Conservation (phyloP, 2,888 invertebrate genomes). For the Troides helena region DNA sequence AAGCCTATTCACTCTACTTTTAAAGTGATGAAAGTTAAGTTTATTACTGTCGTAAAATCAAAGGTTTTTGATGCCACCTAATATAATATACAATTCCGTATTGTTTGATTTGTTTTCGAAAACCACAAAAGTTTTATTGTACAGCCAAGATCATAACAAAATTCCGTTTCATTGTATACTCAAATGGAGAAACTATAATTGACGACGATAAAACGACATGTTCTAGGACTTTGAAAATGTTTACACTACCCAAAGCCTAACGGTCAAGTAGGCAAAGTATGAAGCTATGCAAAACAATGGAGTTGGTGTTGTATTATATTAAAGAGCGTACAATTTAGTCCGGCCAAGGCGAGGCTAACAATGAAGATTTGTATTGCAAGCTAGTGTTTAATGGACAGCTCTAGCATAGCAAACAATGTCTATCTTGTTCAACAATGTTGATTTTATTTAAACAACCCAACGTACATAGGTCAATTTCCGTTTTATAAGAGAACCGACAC, state of each 20-base stretch:
- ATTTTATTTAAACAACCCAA: neutral
- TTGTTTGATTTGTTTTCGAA: no score
- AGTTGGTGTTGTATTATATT: neutral
- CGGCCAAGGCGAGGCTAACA: neutral
- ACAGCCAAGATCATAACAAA: neutral
- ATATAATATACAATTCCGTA: no score
- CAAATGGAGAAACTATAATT: neutral
- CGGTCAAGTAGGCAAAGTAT: neutral
- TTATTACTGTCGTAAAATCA: no score
- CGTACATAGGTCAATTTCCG: neutral
- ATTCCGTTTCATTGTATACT: neutral
- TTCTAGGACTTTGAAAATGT: neutral
- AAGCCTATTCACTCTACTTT: no score
- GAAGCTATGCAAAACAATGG: neutral
- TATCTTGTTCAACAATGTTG: neutral
- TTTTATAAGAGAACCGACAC: neutral
- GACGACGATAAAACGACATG: no score
- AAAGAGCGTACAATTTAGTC: neutral
- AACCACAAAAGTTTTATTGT: neutral
- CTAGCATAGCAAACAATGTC: neutral
- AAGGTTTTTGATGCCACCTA: no score
- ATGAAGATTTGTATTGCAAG: neutral
- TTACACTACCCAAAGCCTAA: neutral
- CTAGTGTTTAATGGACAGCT: neutral
- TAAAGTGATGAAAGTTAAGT: no score